Evolutionary conservation across 2,113 vertebrate genomes (phyloP).

Genomic region (Sinosuthora webbiana): DNA sequence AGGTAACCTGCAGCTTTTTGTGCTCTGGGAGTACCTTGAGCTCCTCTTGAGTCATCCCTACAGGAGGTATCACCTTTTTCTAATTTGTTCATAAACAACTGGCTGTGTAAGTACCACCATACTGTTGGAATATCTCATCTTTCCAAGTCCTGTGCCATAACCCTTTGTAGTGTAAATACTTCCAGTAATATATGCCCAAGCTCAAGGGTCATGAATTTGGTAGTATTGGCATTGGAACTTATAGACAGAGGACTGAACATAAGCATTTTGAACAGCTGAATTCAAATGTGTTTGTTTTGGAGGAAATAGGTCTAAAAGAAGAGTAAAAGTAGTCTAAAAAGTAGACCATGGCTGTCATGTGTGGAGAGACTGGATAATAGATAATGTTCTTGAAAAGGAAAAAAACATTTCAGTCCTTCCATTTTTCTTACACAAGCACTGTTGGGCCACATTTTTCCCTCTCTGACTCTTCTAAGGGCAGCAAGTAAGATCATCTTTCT

Average conservation of each 20-base stretch:
- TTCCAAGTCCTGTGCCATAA: not conserved
- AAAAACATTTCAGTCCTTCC: not conserved
- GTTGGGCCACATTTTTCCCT: not conserved
- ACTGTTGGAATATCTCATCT: not conserved
- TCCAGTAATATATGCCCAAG: not conserved
- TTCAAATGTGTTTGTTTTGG: not conserved
- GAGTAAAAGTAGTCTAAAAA: not conserved
- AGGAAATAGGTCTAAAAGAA: not conserved
- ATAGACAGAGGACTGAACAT: not conserved
- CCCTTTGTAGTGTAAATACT: not conserved
- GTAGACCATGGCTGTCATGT: not conserved
- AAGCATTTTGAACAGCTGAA: not conserved
- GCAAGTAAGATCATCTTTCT: not conserved
- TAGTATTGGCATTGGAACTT: not conserved
- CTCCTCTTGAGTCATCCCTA: not conserved
- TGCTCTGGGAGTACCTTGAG: not conserved
- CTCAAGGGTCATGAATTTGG: not conserved
- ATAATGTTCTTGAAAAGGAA: not conserved
- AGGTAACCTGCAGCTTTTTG: conserved; percentile 1
- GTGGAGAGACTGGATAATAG: not conserved
- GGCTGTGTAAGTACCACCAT: not conserved
- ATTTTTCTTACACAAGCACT: not conserved
- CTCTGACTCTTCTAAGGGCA: not conserved
- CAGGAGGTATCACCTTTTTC: not conserved
- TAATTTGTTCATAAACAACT: not conserved